Evolutionary conservation across 2,797 vertebrate genomes (phyloP), one percentile per base, ranked within the genome.

Genomic region (Ibycter americanus): DNA sequence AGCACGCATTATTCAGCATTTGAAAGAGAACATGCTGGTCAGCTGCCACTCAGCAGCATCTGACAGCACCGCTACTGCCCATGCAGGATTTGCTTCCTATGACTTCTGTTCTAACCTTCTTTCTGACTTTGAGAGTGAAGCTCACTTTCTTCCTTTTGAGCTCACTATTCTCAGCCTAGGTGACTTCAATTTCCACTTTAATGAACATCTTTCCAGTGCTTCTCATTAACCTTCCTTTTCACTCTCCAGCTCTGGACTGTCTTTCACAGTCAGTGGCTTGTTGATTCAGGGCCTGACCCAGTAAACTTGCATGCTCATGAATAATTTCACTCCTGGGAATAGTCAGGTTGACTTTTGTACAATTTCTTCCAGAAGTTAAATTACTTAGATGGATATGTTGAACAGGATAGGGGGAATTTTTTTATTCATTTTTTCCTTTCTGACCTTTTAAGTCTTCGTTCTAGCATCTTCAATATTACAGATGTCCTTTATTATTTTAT

Each of bases 151-250:
- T 49, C 47, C 52, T 9, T 47, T 29, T 2, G 2, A 80, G 85
- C 81, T 71, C 46, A 9, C 74, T 80, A 15, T 54, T 84, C 74
- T 63, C 73, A 87, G 49, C 77, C 29, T n/a, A 62, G 71, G 87
- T 87, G 77, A 82, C 89, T 96, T 70, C 89, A 54, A 32, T 93
- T 80, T 86, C 90, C 90, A 68, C 82, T 36, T 93, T 94, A 93
- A 93, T 58, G 94, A 96, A 86, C 5, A 6, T 27, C 76, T 91
- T 90, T 44, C 70, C 40, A 15, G 42, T 40, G 90, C 72, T 90
- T 89, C 89, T 93, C 96, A 96, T 93, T 96, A 86, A 87, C 95
- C 92, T 96, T 80, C 78, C 68, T 59, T 59, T 95, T 95, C 59
- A 34, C 62, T 85, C 70, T 52, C 15, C 34, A 59, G 59, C 83